Base-by-base conservation (phyloP, 2,888 invertebrate genomes). In the Netelia virgata region DNA sequence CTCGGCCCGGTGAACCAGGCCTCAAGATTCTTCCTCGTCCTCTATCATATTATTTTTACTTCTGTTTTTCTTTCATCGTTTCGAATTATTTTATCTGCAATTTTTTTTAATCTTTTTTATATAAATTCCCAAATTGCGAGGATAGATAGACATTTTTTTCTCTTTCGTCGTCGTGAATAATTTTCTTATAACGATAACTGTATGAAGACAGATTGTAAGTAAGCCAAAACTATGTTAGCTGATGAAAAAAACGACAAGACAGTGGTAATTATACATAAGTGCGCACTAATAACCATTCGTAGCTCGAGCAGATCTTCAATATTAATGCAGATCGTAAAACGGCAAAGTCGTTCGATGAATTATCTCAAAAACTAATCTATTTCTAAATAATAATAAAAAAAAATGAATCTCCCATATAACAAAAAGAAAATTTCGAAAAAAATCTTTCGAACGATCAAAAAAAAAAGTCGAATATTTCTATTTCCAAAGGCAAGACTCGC, bases 291-390 rank as follows among this genome's bases (percentile, higher is more conserved):
- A n/a, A n/a, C n/a, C n/a, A n/a, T n/a, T n/a, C n/a, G n/a, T n/a
- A n/a, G n/a, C n/a, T n/a, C n/a, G n/a, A n/a, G n/a, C n/a, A n/a
- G n/a, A n/a, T n/a, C n/a, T n/a, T n/a, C n/a, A n/a, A n/a, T n/a
- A n/a, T n/a, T n/a, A n/a, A n/a, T n/a, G n/a, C 73, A 80, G 75
- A 86, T 86, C 82, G 82, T 28, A 28, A 28, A 28, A 81, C 79
- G 81, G 79, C 53, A 82, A 75, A 72, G 82, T 57, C 76, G 81
- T 86, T 87, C 85, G 86, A 86, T 84, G 84, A 86, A 85, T 84
- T 61, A 43, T 76, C 36, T 11, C 47, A 23, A 53, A 61, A 73
- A 36, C 18, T 61, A n/a, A 18, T n/a, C 36, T 72, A n/a, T n/a
- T n/a, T n/a, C n/a, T n/a, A n/a, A 18, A 47, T 14, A 47, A 14